Base-by-base conservation (phyloP, 2,797 vertebrate genomes). In the Echeneis naucrates region DNA sequence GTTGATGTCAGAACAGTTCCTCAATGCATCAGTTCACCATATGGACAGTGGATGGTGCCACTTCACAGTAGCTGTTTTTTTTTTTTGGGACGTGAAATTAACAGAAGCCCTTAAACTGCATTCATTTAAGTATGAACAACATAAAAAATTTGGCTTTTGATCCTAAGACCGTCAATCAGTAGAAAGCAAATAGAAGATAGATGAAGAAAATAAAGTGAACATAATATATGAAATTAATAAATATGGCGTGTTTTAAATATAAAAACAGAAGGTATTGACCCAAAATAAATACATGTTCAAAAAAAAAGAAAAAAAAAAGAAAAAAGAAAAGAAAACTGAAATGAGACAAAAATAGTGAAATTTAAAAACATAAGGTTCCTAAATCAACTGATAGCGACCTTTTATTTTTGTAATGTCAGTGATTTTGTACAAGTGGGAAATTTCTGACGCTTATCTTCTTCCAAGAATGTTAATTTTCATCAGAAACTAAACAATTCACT, bases 11-110 rank as follows among this genome's bases (percentile, higher is more conserved):
- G 23, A 68, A 57, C 17, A 30, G 6, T 5, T 3, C 1, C 1
- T 23, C 9, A 11, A 3, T 17, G 4, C 1, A n/a, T 42, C 10
- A 68, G 4, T 72, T 77, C 27, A 53, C 3, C 0, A 3, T n/a
- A 8, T 71, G 59, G 78, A 44, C 62, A 70, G 11, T n/a, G 16
- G 78, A 38, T 56, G 81, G 70, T 27, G 62, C 66, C 26, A 67
- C 13, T 56, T 61, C 13, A 14, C 5, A 51, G 14, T 44, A 51
- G 30, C 30, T 70, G 3, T 52, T 35, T 30, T 2, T 8, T 32
- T 37, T 52, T 14, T 38, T 51, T 12, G 64, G 68, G 13, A 8
- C 42, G 45, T 47, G n/a, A 54, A 44, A 27, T 2, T 23, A 38
- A 8, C 5, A 50, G 11, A 11, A 26, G 13, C 16, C 50, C 13